Evolutionary conservation across 1,140 invertebrate genomes (phyloP), one percentile per base, ranked within the genome.

Genomic region (Charaxes varanes): DNA sequence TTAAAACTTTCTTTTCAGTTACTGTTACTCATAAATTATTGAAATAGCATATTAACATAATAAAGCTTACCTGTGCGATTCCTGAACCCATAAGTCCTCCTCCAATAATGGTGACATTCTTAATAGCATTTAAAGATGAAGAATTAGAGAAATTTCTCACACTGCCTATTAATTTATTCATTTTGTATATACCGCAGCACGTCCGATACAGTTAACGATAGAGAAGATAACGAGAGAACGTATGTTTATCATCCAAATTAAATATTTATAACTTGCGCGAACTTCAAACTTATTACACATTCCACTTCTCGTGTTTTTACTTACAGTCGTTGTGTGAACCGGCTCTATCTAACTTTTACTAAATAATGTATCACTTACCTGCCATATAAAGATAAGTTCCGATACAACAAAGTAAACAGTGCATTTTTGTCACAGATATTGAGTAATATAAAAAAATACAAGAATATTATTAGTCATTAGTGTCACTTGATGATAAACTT

Each of bases 41-140:
- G n/a, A n/a, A n/a, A n/a, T n/a, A n/a, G n/a, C n/a, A n/a, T n/a
- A n/a, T n/a, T n/a, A n/a, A n/a, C n/a, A n/a, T n/a, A n/a, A n/a
- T n/a, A n/a, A n/a, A n/a, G n/a, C 62, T 82, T 85, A 94, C 93
- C 88, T 96, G 94, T 23, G 94, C 94, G 67, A 96, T 96, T 26
- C 91, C 91, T 13, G 90, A 88, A 4, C 92, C 92, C 92, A 96
- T 96, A 1, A 94, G 73, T 13, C 94, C 94, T 41, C 91, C 90
- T 8, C 94, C 94, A 52, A 96, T 89, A 12, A 96, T 88, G 3
- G 92, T 92, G 1, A 96, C 89, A 81, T 92, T 90, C 70, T 94
- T 93, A 30, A 96, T 61, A 2, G 66, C 61, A 70, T 70, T 78
- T 45, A 55, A 53, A 6, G 55, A 41, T 0, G 56, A 18, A 4